phyloP scores from a whole-genome alignment of 2,113 vertebrate species.

The Oryzias melastigma region DNA sequence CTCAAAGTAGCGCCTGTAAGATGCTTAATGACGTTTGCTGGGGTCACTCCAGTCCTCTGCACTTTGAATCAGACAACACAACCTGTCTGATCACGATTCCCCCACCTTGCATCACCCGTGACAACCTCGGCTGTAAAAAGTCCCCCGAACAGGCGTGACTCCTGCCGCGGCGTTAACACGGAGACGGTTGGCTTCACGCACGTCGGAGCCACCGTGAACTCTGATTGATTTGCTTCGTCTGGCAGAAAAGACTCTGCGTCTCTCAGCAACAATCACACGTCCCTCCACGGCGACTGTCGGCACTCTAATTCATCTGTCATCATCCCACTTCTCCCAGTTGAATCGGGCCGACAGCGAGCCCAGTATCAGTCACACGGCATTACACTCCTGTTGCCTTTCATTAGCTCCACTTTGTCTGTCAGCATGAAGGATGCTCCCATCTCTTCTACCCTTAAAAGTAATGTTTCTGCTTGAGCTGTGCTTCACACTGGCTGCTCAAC shows the following conservation, averaged over 20 bases:
- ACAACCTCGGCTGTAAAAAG: conserved; percentile 20
- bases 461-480: conserved; percentile 26
- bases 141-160: conserved; percentile 33
- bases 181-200: conserved; percentile 1
- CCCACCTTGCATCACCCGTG: conserved; percentile 10
- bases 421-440: conserved; percentile 27
- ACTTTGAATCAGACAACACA: conserved; percentile 1
- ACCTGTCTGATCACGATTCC: background rate
- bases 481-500: conserved; percentile 5
- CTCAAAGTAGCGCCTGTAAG: too few species aligned
- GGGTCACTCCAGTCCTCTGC: conserved; percentile 15
- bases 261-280: conserved; percentile 65
- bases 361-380: conserved; percentile 64
- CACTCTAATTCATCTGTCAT: conserved; percentile 70
- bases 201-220: conserved; percentile 1
- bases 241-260: conserved; percentile 50
- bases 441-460: conserved; percentile 31
- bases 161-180: conserved; percentile 11
- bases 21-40: background rate
- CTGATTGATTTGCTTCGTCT: conserved; percentile 60
- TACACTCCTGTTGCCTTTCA: conserved; percentile 54
- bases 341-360: conserved; percentile 53
- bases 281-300: conserved; percentile 51
- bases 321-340: conserved; percentile 61
- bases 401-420: conserved; percentile 52